Percentiles rank a stretch among this genome's conserved stretches.
phyloP scores from a whole-genome alignment of 2,888 invertebrate species.

The Drosophila anceps region DNA sequence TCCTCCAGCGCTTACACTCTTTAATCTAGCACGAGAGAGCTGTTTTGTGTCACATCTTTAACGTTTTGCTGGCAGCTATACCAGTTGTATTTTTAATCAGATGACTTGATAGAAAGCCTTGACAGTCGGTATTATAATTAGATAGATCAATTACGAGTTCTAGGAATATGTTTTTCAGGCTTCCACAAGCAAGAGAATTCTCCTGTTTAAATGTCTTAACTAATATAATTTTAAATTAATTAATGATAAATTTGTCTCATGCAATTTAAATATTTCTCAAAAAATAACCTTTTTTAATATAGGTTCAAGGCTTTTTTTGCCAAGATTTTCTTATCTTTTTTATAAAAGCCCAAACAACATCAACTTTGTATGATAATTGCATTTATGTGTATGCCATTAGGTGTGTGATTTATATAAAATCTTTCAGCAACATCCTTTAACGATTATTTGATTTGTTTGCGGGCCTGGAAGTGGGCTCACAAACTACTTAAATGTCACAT shows the following conservation, averaged over 20 bases:
- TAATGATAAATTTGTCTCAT: background rate
- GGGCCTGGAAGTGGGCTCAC: constrained; percentile 26
- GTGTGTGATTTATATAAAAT: constrained; percentile 47
- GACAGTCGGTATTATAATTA: background rate
- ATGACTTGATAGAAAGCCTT: background rate
- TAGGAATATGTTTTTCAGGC: too few species aligned
- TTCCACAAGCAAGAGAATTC: background rate
- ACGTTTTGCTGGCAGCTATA: constrained; percentile 3
- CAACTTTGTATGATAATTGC: constrained; percentile 22
- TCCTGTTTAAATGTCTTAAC: background rate
- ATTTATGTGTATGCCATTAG: constrained; percentile 49
- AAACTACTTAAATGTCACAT: constrained; percentile 74
- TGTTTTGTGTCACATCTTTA: constrained; percentile 8
- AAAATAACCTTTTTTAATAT: background rate
- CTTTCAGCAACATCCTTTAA: constrained; percentile 42
- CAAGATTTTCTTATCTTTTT: background rate
- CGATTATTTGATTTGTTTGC: constrained; percentile 61
- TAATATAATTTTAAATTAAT: background rate
- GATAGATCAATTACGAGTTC: background rate
- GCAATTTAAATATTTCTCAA: background rate
- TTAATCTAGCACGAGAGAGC: background rate
- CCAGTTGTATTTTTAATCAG: background rate
- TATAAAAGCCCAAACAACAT: background rate
- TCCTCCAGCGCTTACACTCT: constrained; percentile 2
- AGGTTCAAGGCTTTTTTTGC: background rate